Evolutionary conservation across 2,888 invertebrate genomes (phyloP), one percentile per base, ranked within the genome.

Genomic region (Dasysyrphus albostriatus): DNA sequence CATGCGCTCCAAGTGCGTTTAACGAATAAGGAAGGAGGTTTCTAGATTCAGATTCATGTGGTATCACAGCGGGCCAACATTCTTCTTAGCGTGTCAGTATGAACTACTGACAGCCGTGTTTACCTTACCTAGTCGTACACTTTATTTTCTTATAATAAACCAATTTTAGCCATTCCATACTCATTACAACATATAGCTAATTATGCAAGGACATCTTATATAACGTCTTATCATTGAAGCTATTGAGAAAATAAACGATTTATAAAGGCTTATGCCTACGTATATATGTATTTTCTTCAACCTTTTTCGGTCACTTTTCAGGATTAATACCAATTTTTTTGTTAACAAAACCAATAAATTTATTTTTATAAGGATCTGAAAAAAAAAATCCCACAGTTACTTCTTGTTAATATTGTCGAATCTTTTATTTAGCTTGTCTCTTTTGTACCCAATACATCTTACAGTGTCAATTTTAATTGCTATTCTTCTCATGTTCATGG

Each of bases 401-500:
- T 54, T 24, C 69, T 69, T 69, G 69, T 69, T 69, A 54, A 54
- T 69, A 29, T 5, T 69, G 69, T 54, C 54, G 69, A 67, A 34
- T 34, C 1, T 44, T 65, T 16, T 16, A 49, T 67, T 47, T 7
- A 16, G 49, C 8, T 47, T 65, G 29, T 32, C 5, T 34, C 24
- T 47, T 47, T 10, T 47, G 32, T 37, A 14, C 34, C 16, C 54
- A 49, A 32, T 42, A 69, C 14, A 49, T 70, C 54, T 32, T 47
- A 19, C 16, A 58, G 24, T 42, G 37, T 56, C 79, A 39, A 16
- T 59, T 77, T 83, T 82, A 80, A 81, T 85, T 85, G 73, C 39
- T 69, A 81, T 81, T 56, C 84, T 59, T 10, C n/a, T 59, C 76
- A 56, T 63, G 81, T 63, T 24, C 69, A 19, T 69, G 54, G 54